Conservation (phyloP, 2,797 vertebrate species). For the Crenuchus spilurus region DNA sequence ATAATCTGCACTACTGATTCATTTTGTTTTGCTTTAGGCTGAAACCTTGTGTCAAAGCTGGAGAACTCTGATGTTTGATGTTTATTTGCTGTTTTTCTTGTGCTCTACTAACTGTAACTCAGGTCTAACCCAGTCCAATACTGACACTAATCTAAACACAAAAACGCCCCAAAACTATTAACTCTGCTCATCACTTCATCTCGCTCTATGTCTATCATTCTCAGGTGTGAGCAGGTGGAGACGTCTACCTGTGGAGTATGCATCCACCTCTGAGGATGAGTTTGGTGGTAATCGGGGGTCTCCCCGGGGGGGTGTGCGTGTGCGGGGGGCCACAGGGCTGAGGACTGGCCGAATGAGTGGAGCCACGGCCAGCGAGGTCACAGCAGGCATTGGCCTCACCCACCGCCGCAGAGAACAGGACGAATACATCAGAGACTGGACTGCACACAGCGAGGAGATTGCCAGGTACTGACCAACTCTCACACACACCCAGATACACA, state of each 20-base stretch:
- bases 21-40: neutral
- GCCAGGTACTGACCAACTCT: conserved; percentile 85
- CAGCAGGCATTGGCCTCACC: conserved; percentile 82
- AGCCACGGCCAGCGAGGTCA: conserved; percentile 59
- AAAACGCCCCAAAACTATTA: neutral
- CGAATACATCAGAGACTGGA: conserved; percentile 98
- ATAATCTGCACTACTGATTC: no score
- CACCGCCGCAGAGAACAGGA: conserved; percentile 94
- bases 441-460: conserved; percentile 97
- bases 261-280: conserved; percentile 99
- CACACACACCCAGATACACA: neutral
- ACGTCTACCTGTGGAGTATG: conserved; percentile 95
- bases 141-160: neutral
- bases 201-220: no score
- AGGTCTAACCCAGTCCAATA: conserved; percentile 14
- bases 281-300: conserved; percentile 94
- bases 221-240: conserved; percentile 95
- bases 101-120: conserved; percentile 11
- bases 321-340: conserved; percentile 82
- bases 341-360: conserved; percentile 82
- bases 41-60: conserved; percentile 33
- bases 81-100: neutral
- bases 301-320: conserved; percentile 86
- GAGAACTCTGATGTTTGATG: conserved; percentile 15
- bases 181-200: neutral